Base-by-base conservation (phyloP, 2,888 invertebrate species). In the Chalcosyrphus nemorum region DNA sequence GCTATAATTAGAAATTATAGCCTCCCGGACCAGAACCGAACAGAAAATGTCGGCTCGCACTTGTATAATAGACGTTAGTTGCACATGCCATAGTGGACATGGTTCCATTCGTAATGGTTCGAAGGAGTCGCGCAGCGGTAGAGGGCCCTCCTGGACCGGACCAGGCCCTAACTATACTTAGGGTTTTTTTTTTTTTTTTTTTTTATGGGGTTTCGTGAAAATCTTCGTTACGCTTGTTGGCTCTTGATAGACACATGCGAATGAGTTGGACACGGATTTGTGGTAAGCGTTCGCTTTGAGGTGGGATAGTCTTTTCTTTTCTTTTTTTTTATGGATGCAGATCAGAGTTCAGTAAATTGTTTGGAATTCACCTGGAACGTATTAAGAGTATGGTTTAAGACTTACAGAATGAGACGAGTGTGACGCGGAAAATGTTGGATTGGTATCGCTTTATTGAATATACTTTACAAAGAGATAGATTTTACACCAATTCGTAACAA, bases 1-100 rank as follows among this genome's bases (percentile, higher is more conserved):
- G 78, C 84, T 84, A 84, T 74, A 84, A 84, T 84, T 84, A 80
- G 63, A 80, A 80, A 84, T 84, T 84, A 84, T 84, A 50, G 80
- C 65, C 80, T 50, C 65, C 41, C 59, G 29, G 17, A 84, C 66
- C 84, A 84, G 80, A 84, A 84, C 84, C 65, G 43, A 78, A 77
- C 19, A 41, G 45, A 50, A 45, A 13, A 50, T 43, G 54, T 63
- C 35, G 29, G 63, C 17, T 56, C 35, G 29, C 63, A 24, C 24
- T 32, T 56, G 21, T 24, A 6, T 43, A n/a, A 65, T 47, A 41
- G 11, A 27, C 11, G 47, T 54, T 29, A 41, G 68, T 45, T 78
- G 72, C 74, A 70, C 70, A 78, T 80, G 84, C 80, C 80, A 80
- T 70, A 84, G 74, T 75, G 70, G 80, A 59, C 52, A 70, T 70